A percentile compares a stretch with the other conserved stretches of the same genome.
These are phyloP conservation scores for Arenicola marina DNA, from an alignment of 2,888 invertebrate species.

Conservation along the genomic window DNA sequence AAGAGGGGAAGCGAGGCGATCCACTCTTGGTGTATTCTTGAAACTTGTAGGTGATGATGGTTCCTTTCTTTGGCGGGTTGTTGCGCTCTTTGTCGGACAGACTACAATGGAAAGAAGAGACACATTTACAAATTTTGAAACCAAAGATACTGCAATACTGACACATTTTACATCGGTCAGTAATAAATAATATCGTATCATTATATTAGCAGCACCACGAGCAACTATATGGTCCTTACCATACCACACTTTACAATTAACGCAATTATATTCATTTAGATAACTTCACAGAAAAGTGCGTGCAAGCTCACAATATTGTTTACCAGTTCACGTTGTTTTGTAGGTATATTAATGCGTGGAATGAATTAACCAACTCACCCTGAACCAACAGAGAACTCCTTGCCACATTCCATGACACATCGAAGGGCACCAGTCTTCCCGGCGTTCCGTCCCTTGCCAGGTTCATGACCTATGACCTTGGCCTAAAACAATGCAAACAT, in stretches of 20 bases:
- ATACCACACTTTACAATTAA: background rate
- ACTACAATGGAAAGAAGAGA: conserved; percentile 28
- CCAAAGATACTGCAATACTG: background rate
- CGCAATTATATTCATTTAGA: background rate
- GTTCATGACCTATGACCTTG: conserved; percentile 50
- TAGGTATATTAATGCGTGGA: background rate
- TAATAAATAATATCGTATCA: background rate
- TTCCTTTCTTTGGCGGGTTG: conserved; percentile 53
- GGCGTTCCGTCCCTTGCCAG: conserved; percentile 46
- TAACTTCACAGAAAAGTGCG: background rate
- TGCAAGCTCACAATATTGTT: background rate
- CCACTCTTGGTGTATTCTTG: conserved; percentile 55
- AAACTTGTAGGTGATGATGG: conserved; percentile 57
- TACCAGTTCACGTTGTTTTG: background rate
- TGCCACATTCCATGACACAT: conserved; percentile 54
- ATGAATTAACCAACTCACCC: conserved; percentile 38
- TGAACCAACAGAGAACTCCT: conserved; percentile 52
- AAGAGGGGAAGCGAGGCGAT: conserved; percentile 52
- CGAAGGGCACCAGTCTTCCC: conserved; percentile 46
- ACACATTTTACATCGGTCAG: no score
- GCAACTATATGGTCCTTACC: background rate
- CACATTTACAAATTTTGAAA: background rate
- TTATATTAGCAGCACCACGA: background rate
- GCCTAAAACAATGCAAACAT: conserved; percentile 46
- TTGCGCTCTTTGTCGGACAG: conserved; percentile 47